Percentiles rank a stretch among this genome's conserved stretches.
Evolutionary conservation across 2,888 invertebrate genomes (phyloP).

Genomic region (Cheiracanthium punctorium): DNA sequence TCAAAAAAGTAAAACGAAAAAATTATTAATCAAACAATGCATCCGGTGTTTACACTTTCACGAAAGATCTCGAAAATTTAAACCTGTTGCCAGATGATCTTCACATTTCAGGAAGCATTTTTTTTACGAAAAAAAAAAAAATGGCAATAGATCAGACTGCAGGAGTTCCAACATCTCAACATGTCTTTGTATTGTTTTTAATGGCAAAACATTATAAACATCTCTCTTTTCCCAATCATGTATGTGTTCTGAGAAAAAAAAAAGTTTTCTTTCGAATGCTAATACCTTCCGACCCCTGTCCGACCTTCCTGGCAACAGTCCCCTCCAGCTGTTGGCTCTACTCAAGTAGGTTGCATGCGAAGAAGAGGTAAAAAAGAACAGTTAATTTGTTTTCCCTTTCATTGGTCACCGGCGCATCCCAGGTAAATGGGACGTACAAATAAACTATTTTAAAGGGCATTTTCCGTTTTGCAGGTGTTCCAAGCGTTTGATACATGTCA

Average conservation of each 20-base stretch:
- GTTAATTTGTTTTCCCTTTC: constrained; percentile 16
- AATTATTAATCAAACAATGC: too few relatives aligned
- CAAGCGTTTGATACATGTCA: not conserved
- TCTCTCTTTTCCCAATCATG: not conserved
- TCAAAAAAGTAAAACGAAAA: too few relatives aligned
- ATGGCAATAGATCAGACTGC: not conserved
- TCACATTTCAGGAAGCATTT: too few relatives aligned
- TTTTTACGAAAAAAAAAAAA: too few relatives aligned
- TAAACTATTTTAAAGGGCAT: constrained; percentile 2
- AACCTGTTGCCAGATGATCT: too few relatives aligned
- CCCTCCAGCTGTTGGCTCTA: constrained; percentile 11
- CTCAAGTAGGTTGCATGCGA: constrained; percentile 39
- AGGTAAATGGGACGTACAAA: constrained; percentile 39
- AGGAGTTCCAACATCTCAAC: not conserved
- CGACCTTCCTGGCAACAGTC: constrained; percentile 27
- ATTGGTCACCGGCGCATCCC: not conserved
- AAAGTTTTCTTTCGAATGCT: constrained; percentile 8
- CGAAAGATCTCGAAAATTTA: too few relatives aligned
- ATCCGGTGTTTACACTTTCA: too few relatives aligned
- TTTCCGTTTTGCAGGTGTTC: not conserved
- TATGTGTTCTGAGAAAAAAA: not conserved
- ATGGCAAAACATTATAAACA: not conserved
- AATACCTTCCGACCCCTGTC: constrained; percentile 25
- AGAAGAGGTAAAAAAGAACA: not conserved
- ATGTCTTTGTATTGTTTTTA: not conserved